Conservation (phyloP, 2,797 vertebrate species). For the Clamator glandarius region DNA sequence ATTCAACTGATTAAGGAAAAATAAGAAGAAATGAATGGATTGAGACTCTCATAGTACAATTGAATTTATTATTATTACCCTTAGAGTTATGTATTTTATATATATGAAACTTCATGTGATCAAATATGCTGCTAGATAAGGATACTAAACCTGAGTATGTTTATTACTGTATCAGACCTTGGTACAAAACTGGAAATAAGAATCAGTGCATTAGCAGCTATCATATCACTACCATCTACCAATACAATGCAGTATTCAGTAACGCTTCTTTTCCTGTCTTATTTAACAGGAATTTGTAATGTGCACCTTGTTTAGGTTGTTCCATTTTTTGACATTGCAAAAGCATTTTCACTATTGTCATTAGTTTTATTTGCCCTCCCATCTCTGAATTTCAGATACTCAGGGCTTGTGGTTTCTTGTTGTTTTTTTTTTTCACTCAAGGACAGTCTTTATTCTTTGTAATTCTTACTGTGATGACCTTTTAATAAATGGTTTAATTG, state of each 20-base stretch:
- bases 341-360: background rate
- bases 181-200: conserved; percentile 21
- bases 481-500: background rate
- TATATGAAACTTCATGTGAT: background rate
- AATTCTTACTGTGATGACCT: background rate
- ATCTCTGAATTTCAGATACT: background rate
- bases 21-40: background rate
- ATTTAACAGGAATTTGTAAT: background rate
- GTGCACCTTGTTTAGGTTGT: background rate
- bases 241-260: background rate
- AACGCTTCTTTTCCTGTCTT: background rate
- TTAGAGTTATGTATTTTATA: conserved; percentile 22
- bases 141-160: background rate
- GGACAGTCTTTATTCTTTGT: background rate
- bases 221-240: background rate
- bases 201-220: background rate
- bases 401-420: background rate
- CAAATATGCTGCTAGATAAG: background rate
- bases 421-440: background rate
- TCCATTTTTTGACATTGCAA: background rate
- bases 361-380: background rate
- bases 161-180: conserved; percentile 25
- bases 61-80: background rate
- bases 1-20: background rate
- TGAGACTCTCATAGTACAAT: background rate